phyloP scores from a whole-genome alignment of 2,797 vertebrate genomes.

The Babyrousa celebensis region DNA sequence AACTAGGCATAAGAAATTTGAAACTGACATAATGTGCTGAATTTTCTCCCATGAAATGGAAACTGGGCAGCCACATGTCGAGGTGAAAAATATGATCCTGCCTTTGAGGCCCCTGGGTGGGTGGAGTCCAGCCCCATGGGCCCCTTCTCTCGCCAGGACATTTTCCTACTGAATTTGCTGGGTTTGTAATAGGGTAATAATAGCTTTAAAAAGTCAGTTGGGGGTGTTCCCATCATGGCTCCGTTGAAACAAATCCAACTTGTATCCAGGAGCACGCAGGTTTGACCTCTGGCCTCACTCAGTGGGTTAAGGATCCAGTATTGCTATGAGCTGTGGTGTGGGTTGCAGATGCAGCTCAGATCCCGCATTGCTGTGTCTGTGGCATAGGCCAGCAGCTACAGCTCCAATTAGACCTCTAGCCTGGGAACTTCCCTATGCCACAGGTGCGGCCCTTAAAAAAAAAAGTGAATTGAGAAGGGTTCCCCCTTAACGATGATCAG shows the following conservation, averaged over 20 bases:
- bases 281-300: too few species aligned
- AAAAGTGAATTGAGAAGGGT: background rate
- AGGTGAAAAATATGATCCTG: constrained; percentile 1
- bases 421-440: too few species aligned
- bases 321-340: too few species aligned
- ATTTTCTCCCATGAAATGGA: background rate
- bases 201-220: background rate
- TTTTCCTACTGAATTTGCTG: background rate
- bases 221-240: too few species aligned
- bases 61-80: background rate
- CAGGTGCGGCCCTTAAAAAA: background rate
- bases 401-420: too few species aligned
- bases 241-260: too few species aligned
- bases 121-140: background rate
- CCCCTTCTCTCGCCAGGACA: background rate
- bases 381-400: too few species aligned
- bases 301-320: too few species aligned
- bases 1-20: constrained; percentile 29
- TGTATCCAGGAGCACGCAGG: too few species aligned
- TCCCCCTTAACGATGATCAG: background rate
- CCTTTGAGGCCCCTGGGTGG: background rate
- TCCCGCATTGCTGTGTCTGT: too few species aligned
- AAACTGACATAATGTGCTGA: background rate
- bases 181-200: background rate
- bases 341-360: too few species aligned